phyloP scores from a whole-genome alignment of 2,888 invertebrate genomes.

The Agonopterix heracliana region DNA sequence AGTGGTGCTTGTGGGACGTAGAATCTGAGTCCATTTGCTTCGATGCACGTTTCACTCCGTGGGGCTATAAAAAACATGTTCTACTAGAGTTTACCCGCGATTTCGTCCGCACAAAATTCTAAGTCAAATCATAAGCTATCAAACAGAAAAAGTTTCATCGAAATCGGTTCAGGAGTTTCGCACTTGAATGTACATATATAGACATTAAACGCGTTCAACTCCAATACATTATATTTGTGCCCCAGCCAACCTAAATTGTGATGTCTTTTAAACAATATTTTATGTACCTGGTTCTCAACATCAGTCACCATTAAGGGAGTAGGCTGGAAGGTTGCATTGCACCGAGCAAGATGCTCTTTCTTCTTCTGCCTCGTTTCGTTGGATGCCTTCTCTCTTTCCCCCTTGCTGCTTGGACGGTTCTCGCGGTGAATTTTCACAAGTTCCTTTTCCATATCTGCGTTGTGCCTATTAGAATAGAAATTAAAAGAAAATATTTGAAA shows the following conservation, averaged over 20 bases:
- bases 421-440: conserved; percentile 83
- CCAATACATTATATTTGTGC: no score
- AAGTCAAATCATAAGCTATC: no score
- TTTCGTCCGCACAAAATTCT: no score
- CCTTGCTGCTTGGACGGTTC: conserved; percentile 59
- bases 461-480: conserved; percentile 75
- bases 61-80: conserved; percentile 20
- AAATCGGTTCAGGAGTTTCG: no score
- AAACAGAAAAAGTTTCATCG: no score
- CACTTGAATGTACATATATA: no score
- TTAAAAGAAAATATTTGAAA: no score
- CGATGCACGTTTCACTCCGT: conserved; percentile 40
- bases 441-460: conserved; percentile 87
- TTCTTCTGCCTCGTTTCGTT: conserved; percentile 57
- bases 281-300: no score
- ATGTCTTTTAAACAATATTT: no score
- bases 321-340: conserved; percentile 47
- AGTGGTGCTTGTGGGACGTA: conserved; percentile 33
- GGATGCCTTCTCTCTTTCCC: conserved; percentile 28
- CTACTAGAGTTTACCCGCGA: no score
- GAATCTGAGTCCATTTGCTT: conserved; percentile 21
- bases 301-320: background rate
- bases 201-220: no score
- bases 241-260: no score
- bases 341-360: conserved; percentile 59